Percentiles rank a stretch among this genome's conserved stretches.
Conservation (phyloP, 2,888 invertebrate species). For the Tyria jacobaeae region DNA sequence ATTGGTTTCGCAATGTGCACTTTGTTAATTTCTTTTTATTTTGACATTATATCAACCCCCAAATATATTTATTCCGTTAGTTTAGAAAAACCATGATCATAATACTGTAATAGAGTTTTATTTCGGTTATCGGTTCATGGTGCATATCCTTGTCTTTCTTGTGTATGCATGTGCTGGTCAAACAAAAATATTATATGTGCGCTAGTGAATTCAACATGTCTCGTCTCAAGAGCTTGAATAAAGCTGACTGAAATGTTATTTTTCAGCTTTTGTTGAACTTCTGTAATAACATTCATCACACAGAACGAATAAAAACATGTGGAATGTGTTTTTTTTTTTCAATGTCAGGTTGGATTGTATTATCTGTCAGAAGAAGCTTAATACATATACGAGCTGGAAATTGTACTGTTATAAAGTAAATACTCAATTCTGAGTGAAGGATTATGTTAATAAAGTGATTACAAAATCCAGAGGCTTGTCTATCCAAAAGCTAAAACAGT, state of each 20-base stretch:
- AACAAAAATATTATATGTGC: conserved; percentile 33
- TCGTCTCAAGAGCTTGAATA: not conserved
- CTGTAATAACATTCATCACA: not conserved
- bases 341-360: not conserved
- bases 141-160: not conserved
- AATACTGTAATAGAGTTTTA: no score
- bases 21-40: not conserved
- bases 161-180: conserved; percentile 31
- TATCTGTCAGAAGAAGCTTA: not conserved
- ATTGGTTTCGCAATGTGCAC: conserved; percentile 2
- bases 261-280: not conserved
- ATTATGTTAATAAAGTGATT: not conserved
- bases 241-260: not conserved
- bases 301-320: not conserved
- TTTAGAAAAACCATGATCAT: not conserved
- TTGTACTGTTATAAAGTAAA: not conserved
- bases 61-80: not conserved
- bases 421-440: conserved; percentile 4
- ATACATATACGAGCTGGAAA: not conserved
- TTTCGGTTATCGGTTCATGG: not conserved
- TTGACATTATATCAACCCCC: not conserved
- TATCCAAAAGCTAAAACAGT: conserved; percentile 10
- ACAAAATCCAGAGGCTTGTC: not conserved
- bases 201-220: conserved; percentile 15
- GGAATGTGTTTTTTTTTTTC: not conserved